Evolutionary conservation across 2,113 vertebrate genomes (phyloP), one percentile per base, ranked within the genome.

Genomic region (Phylloscopus trochiloides): DNA sequence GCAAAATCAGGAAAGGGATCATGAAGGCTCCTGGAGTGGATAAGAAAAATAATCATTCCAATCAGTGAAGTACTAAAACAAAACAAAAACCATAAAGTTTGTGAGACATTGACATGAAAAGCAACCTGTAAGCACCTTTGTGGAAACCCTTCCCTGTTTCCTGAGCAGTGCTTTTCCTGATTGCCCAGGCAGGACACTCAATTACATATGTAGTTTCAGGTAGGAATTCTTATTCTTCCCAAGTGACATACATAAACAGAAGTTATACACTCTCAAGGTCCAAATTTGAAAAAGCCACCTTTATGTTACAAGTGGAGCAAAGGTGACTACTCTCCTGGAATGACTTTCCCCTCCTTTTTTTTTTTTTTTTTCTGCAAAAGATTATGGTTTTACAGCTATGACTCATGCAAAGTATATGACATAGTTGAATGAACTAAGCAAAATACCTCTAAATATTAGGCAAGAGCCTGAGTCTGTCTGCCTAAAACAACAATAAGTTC

Each of bases 1-100:
- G 96, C 78, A 99, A 98, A 95, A 99, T 99, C 67, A 99, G 98
- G 95, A 99, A 99, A 1, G 99, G 99, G 74, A 99, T 99, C 99
- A 99, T 99, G 77, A 99, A 99, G 1, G 99, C 99, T 52, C 99
- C 99, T 99, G 93, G 4, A 91, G 96, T 16, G 4, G 26, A 52
- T 34, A 57, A 86, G 47, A 50, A 47, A 77, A 54, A n/a, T 14
- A 38, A 10, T 0, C 0, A 25, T 17, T 91, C 12, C 1, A 1
- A 32, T 79, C 61, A 67, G 50, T 58, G 21, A 63, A 57, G 47
- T 45, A 36, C 17, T 29, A 40, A 28, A 75, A 54, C 19, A 67
- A 92, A 73, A 9, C 10, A 36, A 51, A 58, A 58, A 47, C n/a
- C 17, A 8, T 70, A 5, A 71, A 14, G 15, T 63, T 62, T 63